A percentile compares a stretch with the other conserved stretches of the same genome.
phyloP scores from a whole-genome alignment of 1,140 invertebrate genomes.

The Lanistes nyassanus region DNA sequence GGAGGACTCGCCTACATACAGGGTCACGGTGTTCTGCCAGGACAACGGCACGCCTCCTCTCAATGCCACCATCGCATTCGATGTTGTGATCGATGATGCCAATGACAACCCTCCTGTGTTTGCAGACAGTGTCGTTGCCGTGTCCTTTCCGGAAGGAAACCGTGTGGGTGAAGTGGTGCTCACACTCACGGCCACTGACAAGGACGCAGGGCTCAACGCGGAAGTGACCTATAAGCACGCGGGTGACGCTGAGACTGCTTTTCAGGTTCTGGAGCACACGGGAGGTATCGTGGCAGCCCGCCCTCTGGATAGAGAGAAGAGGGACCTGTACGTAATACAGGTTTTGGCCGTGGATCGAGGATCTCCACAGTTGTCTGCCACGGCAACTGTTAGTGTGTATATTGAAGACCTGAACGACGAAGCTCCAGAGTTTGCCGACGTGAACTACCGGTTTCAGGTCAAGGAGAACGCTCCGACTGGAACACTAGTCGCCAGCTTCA shows the following conservation, averaged over 20 bases:
- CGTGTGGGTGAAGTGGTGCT: slow-evolving; percentile 39
- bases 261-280: slow-evolving; percentile 77
- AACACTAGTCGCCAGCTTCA: slow-evolving; percentile 66
- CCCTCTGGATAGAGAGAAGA: slow-evolving; percentile 81
- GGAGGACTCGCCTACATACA: slow-evolving; percentile 36
- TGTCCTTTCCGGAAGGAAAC: slow-evolving; percentile 41
- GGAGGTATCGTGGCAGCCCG: slow-evolving; percentile 66
- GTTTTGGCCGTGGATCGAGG: slow-evolving; percentile 85
- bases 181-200: slow-evolving; percentile 84
- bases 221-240: slow-evolving; percentile 54
- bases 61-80: slow-evolving; percentile 77
- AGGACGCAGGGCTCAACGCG: slow-evolving; percentile 88
- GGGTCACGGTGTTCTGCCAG: slow-evolving; percentile 63
- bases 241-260: slow-evolving; percentile 39
- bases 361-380: slow-evolving; percentile 77
- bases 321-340: slow-evolving; percentile 85
- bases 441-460: slow-evolving; percentile 76
- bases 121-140: slow-evolving; percentile 77
- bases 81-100: slow-evolving; percentile 89
- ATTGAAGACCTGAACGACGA: slow-evolving; percentile 96
- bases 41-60: slow-evolving; percentile 80
- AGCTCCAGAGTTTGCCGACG: slow-evolving; percentile 60
- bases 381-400: slow-evolving; percentile 88
- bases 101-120: slow-evolving; percentile 97
- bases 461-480: slow-evolving; percentile 92